Evolutionary conservation across 2,888 invertebrate genomes (phyloP).

Genomic region (Ephialtes manifestator): DNA sequence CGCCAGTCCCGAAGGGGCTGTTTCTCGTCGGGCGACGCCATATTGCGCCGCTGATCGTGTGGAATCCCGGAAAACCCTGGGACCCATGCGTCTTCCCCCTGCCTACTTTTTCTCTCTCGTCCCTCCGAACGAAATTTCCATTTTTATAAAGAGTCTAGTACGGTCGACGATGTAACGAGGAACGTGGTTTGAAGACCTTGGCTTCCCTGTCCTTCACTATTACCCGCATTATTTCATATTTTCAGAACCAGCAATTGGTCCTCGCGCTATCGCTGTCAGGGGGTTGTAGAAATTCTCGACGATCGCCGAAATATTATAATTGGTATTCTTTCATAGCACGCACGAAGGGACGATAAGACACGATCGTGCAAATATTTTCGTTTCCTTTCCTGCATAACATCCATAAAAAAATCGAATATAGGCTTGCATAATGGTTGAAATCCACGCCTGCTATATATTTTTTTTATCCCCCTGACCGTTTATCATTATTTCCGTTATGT

Average conservation of each 20-base stretch:
- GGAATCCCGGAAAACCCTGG: conserved; percentile 71
- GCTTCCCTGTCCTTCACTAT: conserved; percentile 19
- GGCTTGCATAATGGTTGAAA: background rate
- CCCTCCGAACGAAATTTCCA: conserved; percentile 66
- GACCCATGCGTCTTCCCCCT: conserved; percentile 67
- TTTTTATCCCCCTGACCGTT: background rate
- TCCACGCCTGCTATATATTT: background rate
- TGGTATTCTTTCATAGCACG: background rate
- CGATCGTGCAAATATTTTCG: conserved; percentile 3
- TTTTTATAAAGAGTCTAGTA: conserved; percentile 69
- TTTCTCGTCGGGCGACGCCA: conserved; percentile 73
- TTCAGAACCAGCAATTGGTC: background rate
- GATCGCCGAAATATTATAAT: conserved; percentile 34
- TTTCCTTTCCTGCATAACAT: background rate
- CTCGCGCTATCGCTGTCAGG: conserved; percentile 6
- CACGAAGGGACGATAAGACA: background rate
- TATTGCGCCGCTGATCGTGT: conserved; percentile 76
- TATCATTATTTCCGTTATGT: conserved; percentile 1
- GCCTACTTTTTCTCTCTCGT: conserved; percentile 26
- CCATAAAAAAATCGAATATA: background rate
- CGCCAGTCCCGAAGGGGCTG: conserved; percentile 75
- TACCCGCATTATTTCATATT: conserved; percentile 39
- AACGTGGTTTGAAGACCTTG: conserved; percentile 49
- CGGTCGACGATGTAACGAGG: conserved; percentile 66
- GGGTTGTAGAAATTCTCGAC: conserved; percentile 38